Percentiles rank a stretch among this genome's conserved stretches.
Conservation (phyloP, 2,797 vertebrate species). For the Enteromius trimaculatus region DNA sequence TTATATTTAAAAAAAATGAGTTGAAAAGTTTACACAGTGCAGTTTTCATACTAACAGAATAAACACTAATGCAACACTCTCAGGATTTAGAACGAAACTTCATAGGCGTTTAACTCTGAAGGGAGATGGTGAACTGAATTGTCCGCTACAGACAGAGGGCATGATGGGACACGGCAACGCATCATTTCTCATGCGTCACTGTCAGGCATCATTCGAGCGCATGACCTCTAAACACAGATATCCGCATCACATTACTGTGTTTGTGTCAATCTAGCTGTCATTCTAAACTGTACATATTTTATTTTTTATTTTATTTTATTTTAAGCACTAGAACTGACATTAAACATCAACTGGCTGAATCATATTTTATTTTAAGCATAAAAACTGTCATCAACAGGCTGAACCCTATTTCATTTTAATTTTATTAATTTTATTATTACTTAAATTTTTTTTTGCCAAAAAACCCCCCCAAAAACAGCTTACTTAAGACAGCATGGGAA, state of each 20-base stretch:
- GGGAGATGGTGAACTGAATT: slow-evolving; percentile 18
- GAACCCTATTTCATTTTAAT: not conserved
- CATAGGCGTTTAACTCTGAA: slow-evolving; percentile 3
- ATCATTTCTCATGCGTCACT: slow-evolving; percentile 59
- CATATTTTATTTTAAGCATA: not conserved
- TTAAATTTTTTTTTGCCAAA: not conserved
- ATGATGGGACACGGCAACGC: slow-evolving; percentile 58
- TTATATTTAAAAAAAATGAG: not conserved
- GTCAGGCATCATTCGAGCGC: slow-evolving; percentile 35
- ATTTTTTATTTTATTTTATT: not conserved
- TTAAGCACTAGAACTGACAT: not conserved
- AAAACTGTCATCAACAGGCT: not conserved
- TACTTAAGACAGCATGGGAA: not conserved
- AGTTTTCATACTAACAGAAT: not conserved
- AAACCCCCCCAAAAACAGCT: too few species aligned
- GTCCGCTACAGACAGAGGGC: slow-evolving; percentile 21
- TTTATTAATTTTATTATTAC: too few species aligned
- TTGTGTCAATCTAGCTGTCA: not conserved
- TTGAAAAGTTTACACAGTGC: not conserved
- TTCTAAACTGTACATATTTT: not conserved
- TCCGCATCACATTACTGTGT: slow-evolving; percentile 15
- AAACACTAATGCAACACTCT: not conserved
- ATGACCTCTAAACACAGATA: slow-evolving; percentile 32
- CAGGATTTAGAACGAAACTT: slow-evolving; percentile 2
- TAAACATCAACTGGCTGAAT: not conserved